phyloP scores from a whole-genome alignment of 1,140 invertebrate genomes.

The Zaprionus capensis region DNA sequence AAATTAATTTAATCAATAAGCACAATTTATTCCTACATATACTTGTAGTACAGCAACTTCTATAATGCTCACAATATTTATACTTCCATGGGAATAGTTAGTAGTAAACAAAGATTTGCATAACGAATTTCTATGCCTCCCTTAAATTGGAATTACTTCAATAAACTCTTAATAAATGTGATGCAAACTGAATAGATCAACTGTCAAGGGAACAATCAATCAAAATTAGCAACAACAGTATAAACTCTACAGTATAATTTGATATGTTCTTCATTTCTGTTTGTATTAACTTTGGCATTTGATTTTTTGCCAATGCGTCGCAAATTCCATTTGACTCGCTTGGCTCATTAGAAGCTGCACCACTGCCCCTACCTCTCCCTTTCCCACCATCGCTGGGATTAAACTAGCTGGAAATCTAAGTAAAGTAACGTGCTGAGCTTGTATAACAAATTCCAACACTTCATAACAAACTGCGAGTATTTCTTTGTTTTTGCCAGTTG shows the following conservation, averaged over 20 bases:
- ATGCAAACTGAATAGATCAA: background rate
- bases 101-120: background rate
- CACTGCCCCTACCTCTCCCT: background rate
- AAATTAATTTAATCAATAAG: too few species aligned
- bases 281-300: conserved; percentile 32
- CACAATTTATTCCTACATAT: too few species aligned
- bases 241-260: background rate
- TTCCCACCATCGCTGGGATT: too few species aligned
- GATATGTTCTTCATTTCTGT: background rate
- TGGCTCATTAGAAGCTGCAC: conserved; percentile 24
- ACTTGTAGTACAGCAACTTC: too few species aligned
- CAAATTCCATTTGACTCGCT: conserved; percentile 27
- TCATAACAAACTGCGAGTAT: conserved; percentile 8
- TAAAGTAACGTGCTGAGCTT: conserved; percentile 14
- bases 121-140: background rate
- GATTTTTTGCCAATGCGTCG: conserved; percentile 19
- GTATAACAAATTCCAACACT: conserved; percentile 23
- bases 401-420: conserved; percentile 14
- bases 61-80: too few species aligned
- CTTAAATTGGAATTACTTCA: background rate
- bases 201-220: background rate
- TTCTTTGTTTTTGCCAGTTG: conserved; percentile 22
- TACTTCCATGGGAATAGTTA: background rate
- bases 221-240: background rate
- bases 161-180: background rate